A percentile compares a stretch with the other conserved stretches of the same genome.
Evolutionary conservation across 1,140 invertebrate genomes (phyloP).

Genomic region (fruit fly (Drosophila melanogaster)): DNA sequence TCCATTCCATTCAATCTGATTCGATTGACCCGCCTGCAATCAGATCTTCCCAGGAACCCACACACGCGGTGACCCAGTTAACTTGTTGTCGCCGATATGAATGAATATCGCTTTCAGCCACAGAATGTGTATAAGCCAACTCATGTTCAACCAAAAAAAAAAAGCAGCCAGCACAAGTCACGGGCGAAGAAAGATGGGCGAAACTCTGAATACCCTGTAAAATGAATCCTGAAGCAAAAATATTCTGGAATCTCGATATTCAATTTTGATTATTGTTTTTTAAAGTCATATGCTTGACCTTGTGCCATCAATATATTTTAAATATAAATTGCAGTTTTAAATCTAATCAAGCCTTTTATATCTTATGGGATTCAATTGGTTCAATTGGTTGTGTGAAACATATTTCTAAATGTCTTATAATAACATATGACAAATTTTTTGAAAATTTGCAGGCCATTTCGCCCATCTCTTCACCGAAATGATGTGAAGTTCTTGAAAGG

Average conservation of each 20-base stretch:
- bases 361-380: too few relatives aligned
- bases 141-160: conserved; percentile 28
- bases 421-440: too few relatives aligned
- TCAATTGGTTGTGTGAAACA: too few relatives aligned
- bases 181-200: not conserved
- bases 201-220: conserved; percentile 9
- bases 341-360: too few relatives aligned
- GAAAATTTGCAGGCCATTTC: too few relatives aligned
- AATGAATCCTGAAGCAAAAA: too few relatives aligned
- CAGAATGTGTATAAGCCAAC: conserved; percentile 18
- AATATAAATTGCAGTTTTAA: too few relatives aligned
- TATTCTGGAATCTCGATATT: too few relatives aligned
- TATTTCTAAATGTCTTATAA: too few relatives aligned
- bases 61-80: conserved; percentile 71
- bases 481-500: not conserved
- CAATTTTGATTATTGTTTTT: too few relatives aligned
- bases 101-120: conserved; percentile 59
- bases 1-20: conserved; percentile 6
- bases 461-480: not conserved
- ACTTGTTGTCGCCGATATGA: conserved; percentile 37
- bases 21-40: conserved; percentile 5
- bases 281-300: too few relatives aligned
- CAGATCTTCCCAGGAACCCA: conserved; percentile 55
- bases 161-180: not conserved
- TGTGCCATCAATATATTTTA: too few relatives aligned